These are phyloP conservation scores for Fabriciana adippe DNA, from an alignment of 2,888 invertebrate species.

Conservation along the genomic window DNA sequence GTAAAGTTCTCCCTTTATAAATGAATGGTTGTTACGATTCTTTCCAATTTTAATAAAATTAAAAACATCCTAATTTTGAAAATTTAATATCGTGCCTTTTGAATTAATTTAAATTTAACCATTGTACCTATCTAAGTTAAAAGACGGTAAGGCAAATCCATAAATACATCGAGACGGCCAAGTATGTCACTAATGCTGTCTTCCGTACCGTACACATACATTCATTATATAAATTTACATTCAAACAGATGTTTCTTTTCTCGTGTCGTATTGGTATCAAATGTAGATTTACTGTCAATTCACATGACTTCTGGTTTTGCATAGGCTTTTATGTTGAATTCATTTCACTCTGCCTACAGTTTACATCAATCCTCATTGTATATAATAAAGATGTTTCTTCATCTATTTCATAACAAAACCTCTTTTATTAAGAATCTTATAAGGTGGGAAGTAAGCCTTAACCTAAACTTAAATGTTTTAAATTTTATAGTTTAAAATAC, in stretches of 20 bases:
- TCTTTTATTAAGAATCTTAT: not conserved
- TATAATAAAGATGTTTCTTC: conserved; percentile 56
- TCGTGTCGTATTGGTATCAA: conserved; percentile 22
- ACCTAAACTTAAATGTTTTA: no score
- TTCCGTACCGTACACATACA: conserved; percentile 38
- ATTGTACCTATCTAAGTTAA: conserved; percentile 50
- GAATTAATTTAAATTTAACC: conserved; percentile 47
- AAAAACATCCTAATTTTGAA: conserved; percentile 39
- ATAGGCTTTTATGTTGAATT: conserved; percentile 49
- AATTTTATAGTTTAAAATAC: no score
- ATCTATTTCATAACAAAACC: conserved; percentile 54
- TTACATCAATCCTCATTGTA: conserved; percentile 36
- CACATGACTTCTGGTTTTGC: conserved; percentile 19
- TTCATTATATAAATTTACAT: conserved; percentile 31
- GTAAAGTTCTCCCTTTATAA: conserved; percentile 51
- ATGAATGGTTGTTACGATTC: conserved; percentile 45
- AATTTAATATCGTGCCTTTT: not conserved
- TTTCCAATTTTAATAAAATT: conserved; percentile 45
- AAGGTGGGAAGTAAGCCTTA: no score
- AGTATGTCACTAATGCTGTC: conserved; percentile 62
- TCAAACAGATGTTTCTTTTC: conserved; percentile 48
- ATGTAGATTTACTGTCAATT: conserved; percentile 17
- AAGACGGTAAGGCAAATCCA: conserved; percentile 49
- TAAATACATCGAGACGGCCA: conserved; percentile 64
- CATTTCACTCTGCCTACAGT: conserved; percentile 62